These are phyloP conservation scores for Caerostris darwini DNA, from an alignment of 1,140 invertebrate genomes.

Conservation along the genomic window DNA sequence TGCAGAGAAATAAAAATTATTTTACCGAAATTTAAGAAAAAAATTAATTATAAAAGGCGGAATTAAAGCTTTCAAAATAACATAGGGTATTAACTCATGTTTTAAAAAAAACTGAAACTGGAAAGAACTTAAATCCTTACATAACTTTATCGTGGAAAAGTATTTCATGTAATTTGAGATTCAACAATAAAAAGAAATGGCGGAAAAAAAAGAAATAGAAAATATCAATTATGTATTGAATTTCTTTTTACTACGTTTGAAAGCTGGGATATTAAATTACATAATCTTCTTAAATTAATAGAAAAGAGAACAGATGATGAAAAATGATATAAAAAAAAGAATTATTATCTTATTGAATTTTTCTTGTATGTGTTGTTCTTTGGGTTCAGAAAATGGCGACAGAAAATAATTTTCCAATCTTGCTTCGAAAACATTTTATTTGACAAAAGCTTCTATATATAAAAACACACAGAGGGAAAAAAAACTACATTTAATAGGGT, in stretches of 20 bases:
- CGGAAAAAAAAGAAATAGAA: neutral
- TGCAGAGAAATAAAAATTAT: neutral
- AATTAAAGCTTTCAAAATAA: conserved; percentile 2
- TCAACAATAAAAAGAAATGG: neutral
- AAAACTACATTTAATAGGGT: neutral
- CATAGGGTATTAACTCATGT: conserved; percentile 7
- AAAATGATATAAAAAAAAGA: neutral
- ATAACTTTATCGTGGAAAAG: conserved; percentile 1
- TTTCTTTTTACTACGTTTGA: neutral
- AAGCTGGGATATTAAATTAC: neutral
- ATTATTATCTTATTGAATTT: neutral
- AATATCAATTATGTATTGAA: conserved; percentile 6
- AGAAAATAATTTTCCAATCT: neutral
- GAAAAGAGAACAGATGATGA: too few relatives aligned
- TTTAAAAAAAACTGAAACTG: neutral
- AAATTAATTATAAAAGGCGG: conserved; percentile 1
- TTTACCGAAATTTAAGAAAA: neutral
- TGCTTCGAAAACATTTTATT: conserved; percentile 44
- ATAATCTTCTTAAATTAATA: neutral
- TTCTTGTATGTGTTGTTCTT: neutral
- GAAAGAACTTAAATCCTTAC: neutral
- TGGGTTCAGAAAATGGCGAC: neutral
- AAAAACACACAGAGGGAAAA: conserved; percentile 35
- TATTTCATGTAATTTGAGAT: neutral
- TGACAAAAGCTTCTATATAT: conserved; percentile 57